Base-by-base conservation (phyloP, 2,888 invertebrate species). In the Drosophila atroscutellata region DNA sequence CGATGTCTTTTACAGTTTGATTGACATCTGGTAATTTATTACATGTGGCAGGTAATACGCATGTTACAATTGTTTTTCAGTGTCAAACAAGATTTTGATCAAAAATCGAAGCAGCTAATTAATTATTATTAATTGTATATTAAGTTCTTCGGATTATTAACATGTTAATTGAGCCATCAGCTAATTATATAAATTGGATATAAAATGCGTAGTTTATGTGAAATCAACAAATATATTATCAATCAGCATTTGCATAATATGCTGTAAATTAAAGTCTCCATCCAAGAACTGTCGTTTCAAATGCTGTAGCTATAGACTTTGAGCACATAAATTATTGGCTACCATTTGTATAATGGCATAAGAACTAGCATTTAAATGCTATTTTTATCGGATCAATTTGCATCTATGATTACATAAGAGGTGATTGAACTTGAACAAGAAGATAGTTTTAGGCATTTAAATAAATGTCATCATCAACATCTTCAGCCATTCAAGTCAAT, bases 341-440 rank as follows among this genome's bases (percentile, higher is more conserved):
- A 32, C 1, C 26, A 80, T 80, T 80, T 47, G 81, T 70, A 75
- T 77, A 72, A 26, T 11, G 2, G 61, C 13, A 57, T 37, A 52
- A n/a, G 62, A 56, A 26, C 50, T 68, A 20, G 18, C 24, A 34
- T 55, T 28, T 55, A 18, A 26, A 54, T 50, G 13, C 32, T 24
- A 15, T 57, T 72, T 74, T 59, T 11, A 42, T 20, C n/a, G 62
- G 56, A 66, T 65, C 63, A 62, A 65, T 75, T 67, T 52, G 42
- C 42, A 39, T 68, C 30, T 32, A 58, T 59, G 56, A 57, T 60
- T 72, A 50, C 56, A 54, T 57, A 68, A 34, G 47, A 75, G 78
- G 77, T 79, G 80, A 36, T 73, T 79, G 78, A 78, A 80, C 78
- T 30, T 76, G 4, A n/a, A 49, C 26, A 47, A 61, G 42, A 58